Evolutionary conservation across 2,113 vertebrate genomes (phyloP).

Genomic region (Calidris pugnax): DNA sequence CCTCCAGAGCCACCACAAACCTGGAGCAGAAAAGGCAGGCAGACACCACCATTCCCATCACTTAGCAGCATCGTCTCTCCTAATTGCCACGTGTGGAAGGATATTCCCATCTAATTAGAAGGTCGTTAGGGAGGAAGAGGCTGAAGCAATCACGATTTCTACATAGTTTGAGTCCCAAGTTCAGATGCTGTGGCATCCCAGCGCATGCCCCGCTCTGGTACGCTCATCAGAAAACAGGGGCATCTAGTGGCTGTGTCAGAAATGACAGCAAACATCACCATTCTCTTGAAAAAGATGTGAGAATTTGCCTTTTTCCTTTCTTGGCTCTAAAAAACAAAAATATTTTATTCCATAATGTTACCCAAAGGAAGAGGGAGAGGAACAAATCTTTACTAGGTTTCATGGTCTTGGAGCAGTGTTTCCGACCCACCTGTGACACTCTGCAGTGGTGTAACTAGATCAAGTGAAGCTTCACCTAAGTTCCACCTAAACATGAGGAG

Average conservation of each 20-base stretch:
- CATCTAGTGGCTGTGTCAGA: slow-evolving; percentile 24
- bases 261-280: background rate
- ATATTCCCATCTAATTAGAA: background rate
- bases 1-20: background rate
- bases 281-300: background rate
- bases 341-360: background rate
- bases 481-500: too few relatives aligned
- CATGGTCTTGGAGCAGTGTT: rapidly evolving
- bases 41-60: background rate
- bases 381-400: background rate
- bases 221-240: slow-evolving; percentile 33
- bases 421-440: background rate
- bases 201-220: background rate
- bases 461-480: background rate
- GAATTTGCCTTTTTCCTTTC: background rate
- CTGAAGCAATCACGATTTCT: background rate
- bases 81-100: background rate
- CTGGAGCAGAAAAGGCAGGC: background rate
- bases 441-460: background rate
- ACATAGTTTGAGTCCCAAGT: rapidly evolving
- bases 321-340: background rate
- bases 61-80: background rate
- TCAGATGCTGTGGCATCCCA: rapidly evolving
- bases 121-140: background rate
- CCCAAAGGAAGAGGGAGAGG: background rate